Evolutionary conservation across 2,797 vertebrate genomes (phyloP).

Genomic region (Mus spretus): DNA sequence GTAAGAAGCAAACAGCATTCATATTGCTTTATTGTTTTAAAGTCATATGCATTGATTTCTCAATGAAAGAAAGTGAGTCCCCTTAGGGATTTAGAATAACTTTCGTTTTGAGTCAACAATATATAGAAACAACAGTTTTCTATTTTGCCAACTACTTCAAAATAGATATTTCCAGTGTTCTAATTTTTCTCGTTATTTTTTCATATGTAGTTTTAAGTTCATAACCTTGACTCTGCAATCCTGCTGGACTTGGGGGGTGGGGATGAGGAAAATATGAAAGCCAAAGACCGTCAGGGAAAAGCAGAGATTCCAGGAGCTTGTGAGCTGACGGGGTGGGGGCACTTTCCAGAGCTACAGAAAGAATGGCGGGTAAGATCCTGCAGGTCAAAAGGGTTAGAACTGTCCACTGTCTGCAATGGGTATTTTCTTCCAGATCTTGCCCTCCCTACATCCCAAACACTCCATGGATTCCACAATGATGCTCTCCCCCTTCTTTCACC

Average conservation of each 20-base stretch:
- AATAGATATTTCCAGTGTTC: neutral
- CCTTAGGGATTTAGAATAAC: conserved; percentile 2
- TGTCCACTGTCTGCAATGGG: no score
- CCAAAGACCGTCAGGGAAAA: neutral
- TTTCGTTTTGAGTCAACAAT: conserved; percentile 14
- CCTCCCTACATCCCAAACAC: neutral
- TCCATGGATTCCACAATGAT: neutral
- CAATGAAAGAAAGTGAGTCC: conserved; percentile 26
- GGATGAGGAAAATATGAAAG: neutral
- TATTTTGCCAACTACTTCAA: conserved; percentile 26
- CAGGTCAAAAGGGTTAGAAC: neutral
- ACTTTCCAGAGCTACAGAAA: neutral
- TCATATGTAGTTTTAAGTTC: neutral
- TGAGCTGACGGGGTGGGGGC: neutral
- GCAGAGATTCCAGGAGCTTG: neutral
- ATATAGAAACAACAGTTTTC: neutral
- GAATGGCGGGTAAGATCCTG: neutral
- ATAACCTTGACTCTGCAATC: neutral
- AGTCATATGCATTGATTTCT: neutral
- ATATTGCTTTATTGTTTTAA: conserved; percentile 1
- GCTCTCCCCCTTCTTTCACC: neutral
- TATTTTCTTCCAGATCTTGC: neutral
- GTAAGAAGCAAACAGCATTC: neutral
- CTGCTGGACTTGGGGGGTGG: neutral
- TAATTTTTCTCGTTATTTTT: neutral